Evolutionary conservation across 1,140 invertebrate species (phyloP).

Genomic region (Saccostrea echinata): DNA sequence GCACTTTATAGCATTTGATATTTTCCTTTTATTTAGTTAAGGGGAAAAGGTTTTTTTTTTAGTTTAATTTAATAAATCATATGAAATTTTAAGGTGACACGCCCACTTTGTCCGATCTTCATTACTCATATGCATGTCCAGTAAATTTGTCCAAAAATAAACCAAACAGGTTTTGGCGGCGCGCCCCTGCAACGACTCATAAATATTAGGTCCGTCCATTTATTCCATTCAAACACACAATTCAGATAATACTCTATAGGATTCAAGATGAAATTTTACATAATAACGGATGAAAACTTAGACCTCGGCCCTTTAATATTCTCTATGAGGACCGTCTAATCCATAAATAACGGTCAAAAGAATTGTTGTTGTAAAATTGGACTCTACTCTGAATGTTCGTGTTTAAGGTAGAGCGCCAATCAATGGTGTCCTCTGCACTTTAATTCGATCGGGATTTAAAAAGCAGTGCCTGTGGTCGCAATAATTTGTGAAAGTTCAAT

Average conservation of each 20-base stretch:
- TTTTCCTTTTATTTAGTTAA: too few relatives aligned
- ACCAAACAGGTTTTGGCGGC: constrained; percentile 1
- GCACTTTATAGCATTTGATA: too few relatives aligned
- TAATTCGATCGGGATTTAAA: constrained; percentile 8
- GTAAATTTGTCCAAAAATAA: background rate
- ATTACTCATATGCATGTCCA: background rate
- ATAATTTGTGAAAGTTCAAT: background rate
- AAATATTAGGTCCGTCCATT: background rate
- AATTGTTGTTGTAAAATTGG: background rate
- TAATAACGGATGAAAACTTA: constrained; percentile 17
- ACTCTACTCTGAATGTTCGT: background rate
- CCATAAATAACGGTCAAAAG: constrained; percentile 11
- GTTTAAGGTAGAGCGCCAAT: background rate
- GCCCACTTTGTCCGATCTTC: background rate
- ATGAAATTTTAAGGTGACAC: background rate
- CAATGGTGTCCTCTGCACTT: background rate
- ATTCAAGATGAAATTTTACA: background rate
- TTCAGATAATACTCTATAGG: background rate
- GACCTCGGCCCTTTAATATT: constrained; percentile 4
- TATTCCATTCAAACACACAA: background rate
- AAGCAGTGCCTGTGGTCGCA: background rate
- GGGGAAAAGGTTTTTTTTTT: too few relatives aligned
- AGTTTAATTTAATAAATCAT: too few relatives aligned
- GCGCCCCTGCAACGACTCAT: background rate
- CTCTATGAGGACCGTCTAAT: background rate